A percentile compares a stretch with the other conserved stretches of the same genome.
Evolutionary conservation across 2,797 vertebrate genomes (phyloP).

Genomic region (Platalea minor): DNA sequence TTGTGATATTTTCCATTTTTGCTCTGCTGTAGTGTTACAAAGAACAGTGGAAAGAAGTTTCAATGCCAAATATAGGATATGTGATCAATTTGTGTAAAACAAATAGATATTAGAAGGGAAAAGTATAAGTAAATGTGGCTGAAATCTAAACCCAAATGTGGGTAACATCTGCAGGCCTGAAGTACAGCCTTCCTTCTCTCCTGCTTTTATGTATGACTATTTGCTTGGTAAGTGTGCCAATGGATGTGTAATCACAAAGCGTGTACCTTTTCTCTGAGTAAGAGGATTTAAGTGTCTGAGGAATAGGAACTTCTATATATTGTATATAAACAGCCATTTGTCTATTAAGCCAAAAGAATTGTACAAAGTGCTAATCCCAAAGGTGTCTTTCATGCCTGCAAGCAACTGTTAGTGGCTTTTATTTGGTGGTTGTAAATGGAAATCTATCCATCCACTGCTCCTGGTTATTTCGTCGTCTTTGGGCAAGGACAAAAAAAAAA

Average conservation of each 20-base stretch:
- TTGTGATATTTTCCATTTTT: neutral
- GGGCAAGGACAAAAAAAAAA: neutral
- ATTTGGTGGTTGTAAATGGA: neutral
- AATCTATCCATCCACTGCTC: neutral
- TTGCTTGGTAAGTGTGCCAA: neutral
- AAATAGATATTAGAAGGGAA: neutral
- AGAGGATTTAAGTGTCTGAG: neutral
- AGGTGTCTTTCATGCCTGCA: neutral
- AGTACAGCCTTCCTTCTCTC: neutral
- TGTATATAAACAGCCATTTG: neutral
- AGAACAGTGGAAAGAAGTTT: neutral
- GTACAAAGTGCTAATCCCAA: neutral
- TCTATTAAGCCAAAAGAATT: slow-evolving; percentile 1
- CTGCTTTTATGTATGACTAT: neutral
- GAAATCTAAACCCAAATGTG: neutral
- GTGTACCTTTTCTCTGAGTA: neutral
- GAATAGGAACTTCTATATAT: neutral
- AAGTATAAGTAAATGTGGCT: neutral
- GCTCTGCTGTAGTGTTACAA: neutral
- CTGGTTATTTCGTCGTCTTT: slow-evolving; percentile 16
- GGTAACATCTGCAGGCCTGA: neutral
- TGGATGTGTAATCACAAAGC: neutral
- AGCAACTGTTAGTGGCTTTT: neutral
- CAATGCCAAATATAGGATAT: neutral
- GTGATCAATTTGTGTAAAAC: neutral